phyloP scores from a whole-genome alignment of 2,797 vertebrate genomes.

The Pseudotriccus pelzelni region DNA sequence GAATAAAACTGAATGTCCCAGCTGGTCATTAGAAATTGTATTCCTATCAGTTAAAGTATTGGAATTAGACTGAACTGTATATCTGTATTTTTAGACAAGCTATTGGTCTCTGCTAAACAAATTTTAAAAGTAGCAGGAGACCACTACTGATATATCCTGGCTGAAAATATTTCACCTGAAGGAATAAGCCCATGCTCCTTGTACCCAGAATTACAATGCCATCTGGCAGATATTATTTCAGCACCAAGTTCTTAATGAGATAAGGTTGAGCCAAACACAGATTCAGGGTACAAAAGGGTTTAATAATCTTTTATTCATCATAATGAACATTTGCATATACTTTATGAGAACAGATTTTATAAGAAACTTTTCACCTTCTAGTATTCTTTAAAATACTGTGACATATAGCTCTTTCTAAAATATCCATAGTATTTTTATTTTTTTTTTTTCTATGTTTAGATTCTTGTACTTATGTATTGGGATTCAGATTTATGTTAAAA shows the following conservation, averaged over 20 bases:
- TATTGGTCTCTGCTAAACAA: neutral
- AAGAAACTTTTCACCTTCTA: conserved; percentile 1
- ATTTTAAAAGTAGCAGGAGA: neutral
- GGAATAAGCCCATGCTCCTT: conserved; percentile 14
- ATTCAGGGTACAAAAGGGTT: conserved; percentile 43
- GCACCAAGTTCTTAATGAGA: conserved; percentile 38
- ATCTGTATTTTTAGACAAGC: neutral
- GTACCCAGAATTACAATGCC: conserved; percentile 23
- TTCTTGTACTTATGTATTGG: neutral
- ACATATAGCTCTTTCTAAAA: neutral
- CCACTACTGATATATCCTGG: neutral
- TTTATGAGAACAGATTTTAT: conserved; percentile 17
- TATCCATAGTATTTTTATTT: neutral
- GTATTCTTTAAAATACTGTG: neutral
- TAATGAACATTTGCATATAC: conserved; percentile 3
- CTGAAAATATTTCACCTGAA: conserved; percentile 36
- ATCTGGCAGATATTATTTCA: conserved; percentile 51
- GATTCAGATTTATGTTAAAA: neutral
- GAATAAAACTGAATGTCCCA: neutral
- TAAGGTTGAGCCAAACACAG: neutral
- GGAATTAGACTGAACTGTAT: neutral
- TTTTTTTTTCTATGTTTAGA: neutral
- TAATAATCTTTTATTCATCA: conserved; percentile 33
- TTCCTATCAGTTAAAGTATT: neutral
- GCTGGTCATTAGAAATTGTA: neutral